phyloP scores from a whole-genome alignment of 2,113 vertebrate genomes.

The Leptosomus discolor region DNA sequence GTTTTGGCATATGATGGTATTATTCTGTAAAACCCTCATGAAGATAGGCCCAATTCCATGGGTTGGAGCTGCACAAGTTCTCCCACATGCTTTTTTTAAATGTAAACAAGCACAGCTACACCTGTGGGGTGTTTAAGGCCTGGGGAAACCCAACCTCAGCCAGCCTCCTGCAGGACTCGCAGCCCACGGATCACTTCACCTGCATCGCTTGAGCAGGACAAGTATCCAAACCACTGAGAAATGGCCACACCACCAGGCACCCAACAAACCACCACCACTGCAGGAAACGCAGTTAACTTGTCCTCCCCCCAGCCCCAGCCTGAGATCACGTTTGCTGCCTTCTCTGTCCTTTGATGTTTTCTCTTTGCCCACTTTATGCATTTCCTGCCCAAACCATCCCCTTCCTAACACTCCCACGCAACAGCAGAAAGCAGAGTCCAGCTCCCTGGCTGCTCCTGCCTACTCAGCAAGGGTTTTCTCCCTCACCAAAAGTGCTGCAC shows the following conservation, averaged over 20 bases:
- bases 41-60: not conserved
- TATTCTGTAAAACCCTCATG: not conserved
- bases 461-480: not conserved
- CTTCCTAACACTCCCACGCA: not conserved
- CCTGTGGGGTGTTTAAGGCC: not conserved
- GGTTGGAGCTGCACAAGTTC: not conserved
- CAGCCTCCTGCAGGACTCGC: not conserved
- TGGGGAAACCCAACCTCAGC: not conserved
- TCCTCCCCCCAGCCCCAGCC: not conserved
- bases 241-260: fast-evolving
- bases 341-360: not conserved
- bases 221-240: fast-evolving
- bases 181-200: not conserved
- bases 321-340: not conserved
- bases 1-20: not conserved
- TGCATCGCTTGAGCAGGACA: not conserved
- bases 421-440: no score
- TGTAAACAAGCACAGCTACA: not conserved
- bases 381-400: not conserved
- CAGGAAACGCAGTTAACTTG: fast-evolving
- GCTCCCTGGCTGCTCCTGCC: not conserved
- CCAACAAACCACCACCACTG: not conserved
- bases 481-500: not conserved
- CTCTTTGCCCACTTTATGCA: not conserved
- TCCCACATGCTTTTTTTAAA: not conserved